Conservation (phyloP, 2,113 vertebrate genomes). For the Ploceus nigricollis region DNA sequence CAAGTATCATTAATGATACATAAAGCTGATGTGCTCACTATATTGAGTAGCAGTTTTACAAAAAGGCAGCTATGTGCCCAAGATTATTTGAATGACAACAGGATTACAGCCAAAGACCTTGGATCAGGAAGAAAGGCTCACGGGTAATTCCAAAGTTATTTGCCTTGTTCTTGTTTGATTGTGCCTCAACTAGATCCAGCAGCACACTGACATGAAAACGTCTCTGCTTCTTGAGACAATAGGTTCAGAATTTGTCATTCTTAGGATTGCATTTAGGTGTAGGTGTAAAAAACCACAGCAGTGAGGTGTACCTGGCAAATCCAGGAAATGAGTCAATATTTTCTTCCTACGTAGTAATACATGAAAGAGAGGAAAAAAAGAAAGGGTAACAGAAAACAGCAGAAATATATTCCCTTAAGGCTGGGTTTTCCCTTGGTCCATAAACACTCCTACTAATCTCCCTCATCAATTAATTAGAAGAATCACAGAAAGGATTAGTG, state of each 20-base stretch:
- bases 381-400: background rate
- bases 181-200: background rate
- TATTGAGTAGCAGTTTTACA: background rate
- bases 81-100: background rate
- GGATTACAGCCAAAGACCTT: background rate
- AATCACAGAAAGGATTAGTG: constrained; percentile 23
- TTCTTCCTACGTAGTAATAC: constrained; percentile 29
- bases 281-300: constrained; percentile 2
- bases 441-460: background rate
- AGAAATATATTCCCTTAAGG: constrained; percentile 14
- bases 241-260: constrained; percentile 22
- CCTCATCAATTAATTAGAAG: constrained; percentile 20
- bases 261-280: background rate
- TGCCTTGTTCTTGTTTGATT: background rate
- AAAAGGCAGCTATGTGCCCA: background rate
- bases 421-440: constrained; percentile 24
- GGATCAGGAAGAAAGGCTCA: background rate
- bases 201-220: background rate
- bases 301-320: constrained; percentile 36
- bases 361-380: background rate
- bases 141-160: background rate
- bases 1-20: background rate
- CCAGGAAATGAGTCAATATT: constrained; percentile 73
- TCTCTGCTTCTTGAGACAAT: background rate
- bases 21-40: background rate